These are phyloP conservation scores for Anthopleura xanthogrammica DNA, from an alignment of 92 coral and sea anemone genomes.

Conservation along the genomic window DNA sequence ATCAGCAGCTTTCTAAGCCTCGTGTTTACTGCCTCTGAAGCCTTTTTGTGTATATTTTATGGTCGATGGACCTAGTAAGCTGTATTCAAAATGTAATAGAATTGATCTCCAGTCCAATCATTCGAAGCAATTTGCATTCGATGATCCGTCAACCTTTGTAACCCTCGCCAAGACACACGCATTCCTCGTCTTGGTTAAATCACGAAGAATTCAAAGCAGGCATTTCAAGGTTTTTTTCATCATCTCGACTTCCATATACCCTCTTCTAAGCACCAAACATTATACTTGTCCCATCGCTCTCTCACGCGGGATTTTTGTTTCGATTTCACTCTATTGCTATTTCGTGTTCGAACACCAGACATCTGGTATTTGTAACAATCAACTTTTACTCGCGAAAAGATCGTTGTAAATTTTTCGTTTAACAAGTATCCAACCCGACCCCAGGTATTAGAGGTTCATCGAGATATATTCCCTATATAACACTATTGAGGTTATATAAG, in stretches of 20 bases:
- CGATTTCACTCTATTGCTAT: conserved; percentile 20
- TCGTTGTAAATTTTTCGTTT: conserved; percentile 17
- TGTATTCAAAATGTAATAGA: neutral
- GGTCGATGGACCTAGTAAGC: neutral
- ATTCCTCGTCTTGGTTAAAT: conserved; percentile 19
- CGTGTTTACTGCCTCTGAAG: conserved; percentile 3
- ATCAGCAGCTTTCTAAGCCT: neutral
- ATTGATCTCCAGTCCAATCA: conserved; percentile 12
- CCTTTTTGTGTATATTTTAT: conserved; percentile 16
- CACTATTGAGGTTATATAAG: neutral
- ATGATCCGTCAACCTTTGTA: conserved; percentile 26
- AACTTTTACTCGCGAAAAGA: conserved; percentile 22
- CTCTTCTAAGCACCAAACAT: neutral
- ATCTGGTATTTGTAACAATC: conserved; percentile 21
- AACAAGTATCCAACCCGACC: conserved; percentile 22
- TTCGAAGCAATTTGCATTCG: conserved; percentile 33
- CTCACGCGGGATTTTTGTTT: conserved; percentile 17
- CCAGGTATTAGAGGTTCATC: neutral
- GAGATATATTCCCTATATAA: conserved; percentile 2
- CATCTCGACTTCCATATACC: neutral
- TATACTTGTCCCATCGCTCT: neutral
- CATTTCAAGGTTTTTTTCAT: neutral
- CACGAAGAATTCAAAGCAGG: conserved; percentile 14
- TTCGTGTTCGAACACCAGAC: conserved; percentile 27
- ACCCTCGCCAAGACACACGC: conserved; percentile 31